A percentile compares a stretch with the other conserved stretches of the same genome.
These are phyloP conservation scores for Galerucella pusilla DNA, from an alignment of 2,888 invertebrate species.

Conservation along the genomic window DNA sequence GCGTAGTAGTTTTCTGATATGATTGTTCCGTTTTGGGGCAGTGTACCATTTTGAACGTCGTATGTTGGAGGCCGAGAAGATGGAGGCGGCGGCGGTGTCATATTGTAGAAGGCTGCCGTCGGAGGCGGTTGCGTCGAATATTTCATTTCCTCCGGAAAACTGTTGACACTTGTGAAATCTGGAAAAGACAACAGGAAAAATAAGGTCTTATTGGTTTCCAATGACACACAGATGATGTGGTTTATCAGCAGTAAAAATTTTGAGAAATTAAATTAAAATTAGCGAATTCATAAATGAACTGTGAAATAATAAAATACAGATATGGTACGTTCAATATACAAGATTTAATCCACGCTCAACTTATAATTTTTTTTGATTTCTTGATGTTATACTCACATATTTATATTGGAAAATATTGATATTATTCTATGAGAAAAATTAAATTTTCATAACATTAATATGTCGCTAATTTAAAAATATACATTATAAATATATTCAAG, in stretches of 20 bases:
- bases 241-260: too few relatives aligned
- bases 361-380: not conserved
- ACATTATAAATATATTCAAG: not conserved
- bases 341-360: not conserved
- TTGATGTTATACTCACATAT: too few relatives aligned
- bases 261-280: too few relatives aligned
- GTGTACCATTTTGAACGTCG: conserved; percentile 64
- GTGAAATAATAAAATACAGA: too few relatives aligned
- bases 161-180: conserved; percentile 70
- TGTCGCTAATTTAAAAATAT: not conserved
- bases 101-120: conserved; percentile 66
- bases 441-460: not conserved
- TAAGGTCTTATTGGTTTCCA: not conserved
- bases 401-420: too few relatives aligned
- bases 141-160: conserved; percentile 69
- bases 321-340: too few relatives aligned
- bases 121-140: conserved; percentile 61
- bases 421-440: not conserved
- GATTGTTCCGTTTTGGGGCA: conserved; percentile 59
- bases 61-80: conserved; percentile 66
- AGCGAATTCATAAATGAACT: too few relatives aligned
- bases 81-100: conserved; percentile 66
- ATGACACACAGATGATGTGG: not conserved
- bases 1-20: conserved; percentile 77
- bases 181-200: conserved; percentile 36